Conservation (phyloP, 2,797 vertebrate species). For the Orestias chungarensis region DNA sequence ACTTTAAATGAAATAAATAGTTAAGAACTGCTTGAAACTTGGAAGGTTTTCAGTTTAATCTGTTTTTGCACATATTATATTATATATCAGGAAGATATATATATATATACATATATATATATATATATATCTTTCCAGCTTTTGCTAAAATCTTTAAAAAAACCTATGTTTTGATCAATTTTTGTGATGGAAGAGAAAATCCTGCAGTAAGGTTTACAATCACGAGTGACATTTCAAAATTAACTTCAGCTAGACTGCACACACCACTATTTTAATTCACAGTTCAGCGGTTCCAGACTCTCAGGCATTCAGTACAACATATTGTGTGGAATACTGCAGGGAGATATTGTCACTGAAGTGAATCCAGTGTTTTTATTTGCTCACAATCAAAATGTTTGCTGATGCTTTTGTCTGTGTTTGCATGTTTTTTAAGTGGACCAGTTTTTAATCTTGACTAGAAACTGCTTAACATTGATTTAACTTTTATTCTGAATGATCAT, state of each 20-base stretch:
- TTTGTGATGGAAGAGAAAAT: background rate
- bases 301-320: background rate
- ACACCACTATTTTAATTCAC: background rate
- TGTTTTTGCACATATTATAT: no score
- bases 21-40: background rate
- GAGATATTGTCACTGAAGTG: background rate
- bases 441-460: background rate
- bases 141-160: no score
- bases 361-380: slow-evolving; percentile 18
- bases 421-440: background rate
- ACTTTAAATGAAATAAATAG: background rate
- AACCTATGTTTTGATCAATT: no score
- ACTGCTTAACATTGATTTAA: no score
- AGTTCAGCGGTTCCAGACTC: background rate
- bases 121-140: no score
- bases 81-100: no score
- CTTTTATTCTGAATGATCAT: background rate
- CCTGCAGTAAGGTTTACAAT: background rate
- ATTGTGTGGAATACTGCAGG: background rate
- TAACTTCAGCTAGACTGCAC: slow-evolving; percentile 1
- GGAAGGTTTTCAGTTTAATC: background rate
- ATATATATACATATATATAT: no score
- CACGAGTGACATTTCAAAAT: slow-evolving; percentile 36
- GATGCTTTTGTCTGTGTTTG: background rate
- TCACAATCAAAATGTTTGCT: background rate